phyloP scores from a whole-genome alignment of 2,888 invertebrate genomes.

The Polietes domitor region DNA sequence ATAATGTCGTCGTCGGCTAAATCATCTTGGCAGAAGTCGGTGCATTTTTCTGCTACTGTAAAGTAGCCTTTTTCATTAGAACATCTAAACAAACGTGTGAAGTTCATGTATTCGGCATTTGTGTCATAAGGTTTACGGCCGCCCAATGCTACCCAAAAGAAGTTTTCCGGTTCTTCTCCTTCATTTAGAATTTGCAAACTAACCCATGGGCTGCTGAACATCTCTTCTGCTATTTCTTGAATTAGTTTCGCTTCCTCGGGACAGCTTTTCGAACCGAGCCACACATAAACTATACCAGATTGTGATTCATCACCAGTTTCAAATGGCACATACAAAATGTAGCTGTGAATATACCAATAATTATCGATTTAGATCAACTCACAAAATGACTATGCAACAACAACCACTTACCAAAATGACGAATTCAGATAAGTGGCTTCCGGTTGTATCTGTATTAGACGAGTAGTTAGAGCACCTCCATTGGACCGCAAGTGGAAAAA shows the following conservation, averaged over 20 bases:
- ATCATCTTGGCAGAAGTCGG: constrained; percentile 90
- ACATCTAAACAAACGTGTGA: constrained; percentile 96
- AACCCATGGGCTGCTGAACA: constrained; percentile 92
- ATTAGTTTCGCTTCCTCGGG: constrained; percentile 92
- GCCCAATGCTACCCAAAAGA: constrained; percentile 98
- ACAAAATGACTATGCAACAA: constrained; percentile 51
- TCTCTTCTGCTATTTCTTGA: constrained; percentile 95
- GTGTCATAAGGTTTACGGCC: constrained; percentile 94
- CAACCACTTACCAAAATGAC: constrained; percentile 94
- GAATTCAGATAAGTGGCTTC: constrained; percentile 94
- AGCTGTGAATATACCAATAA: constrained; percentile 83
- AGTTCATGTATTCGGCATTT: constrained; percentile 95
- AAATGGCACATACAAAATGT: constrained; percentile 95
- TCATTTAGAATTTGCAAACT: constrained; percentile 92
- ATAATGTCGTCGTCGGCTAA: constrained; percentile 99
- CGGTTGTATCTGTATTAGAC: constrained; percentile 94
- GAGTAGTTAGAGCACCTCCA: constrained; percentile 95
- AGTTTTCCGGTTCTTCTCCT: constrained; percentile 98
- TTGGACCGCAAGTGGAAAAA: constrained; percentile 98
- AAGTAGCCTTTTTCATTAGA: constrained; percentile 99
- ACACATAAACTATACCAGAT: constrained; percentile 96
- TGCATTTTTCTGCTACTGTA: constrained; percentile 98
- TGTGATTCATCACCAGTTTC: constrained; percentile 90
- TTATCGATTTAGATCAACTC: not conserved
- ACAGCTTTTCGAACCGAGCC: constrained; percentile 94